A percentile compares a stretch with the other conserved stretches of the same genome.
Conservation (phyloP, 2,888 invertebrate genomes). For the Petrolisthes cinctipes region DNA sequence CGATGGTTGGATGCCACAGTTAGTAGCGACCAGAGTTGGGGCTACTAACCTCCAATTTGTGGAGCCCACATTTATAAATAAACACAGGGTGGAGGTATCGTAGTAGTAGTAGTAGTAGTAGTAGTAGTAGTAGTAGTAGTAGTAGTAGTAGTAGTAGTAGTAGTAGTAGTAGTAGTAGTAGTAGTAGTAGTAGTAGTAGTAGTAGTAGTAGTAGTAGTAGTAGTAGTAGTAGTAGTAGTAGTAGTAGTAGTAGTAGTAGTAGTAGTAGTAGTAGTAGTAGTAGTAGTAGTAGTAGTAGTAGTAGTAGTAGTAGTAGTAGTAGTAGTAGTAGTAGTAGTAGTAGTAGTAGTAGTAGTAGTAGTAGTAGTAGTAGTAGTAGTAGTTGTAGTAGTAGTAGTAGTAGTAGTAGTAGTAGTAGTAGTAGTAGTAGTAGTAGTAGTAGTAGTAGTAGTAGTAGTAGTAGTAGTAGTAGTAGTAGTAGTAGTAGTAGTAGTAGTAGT, state of each 20-base stretch:
- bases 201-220: conserved; percentile 31
- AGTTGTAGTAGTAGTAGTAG: not conserved
- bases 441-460: not conserved
- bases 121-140: conserved; percentile 25
- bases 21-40: too few relatives aligned
- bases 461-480: not conserved
- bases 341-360: not conserved
- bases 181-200: conserved; percentile 30
- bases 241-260: conserved; percentile 19
- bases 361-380: not conserved
- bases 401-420: not conserved
- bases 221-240: conserved; percentile 20
- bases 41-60: too few relatives aligned
- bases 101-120: conserved; percentile 26
- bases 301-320: not conserved
- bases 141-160: conserved; percentile 30
- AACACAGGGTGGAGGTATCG: too few relatives aligned
- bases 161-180: conserved; percentile 24
- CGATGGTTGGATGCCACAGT: too few relatives aligned
- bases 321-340: not conserved
- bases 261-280: conserved; percentile 28
- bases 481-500: not conserved
- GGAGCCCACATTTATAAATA: too few relatives aligned
- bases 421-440: not conserved
- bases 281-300: not conserved